Evolutionary conservation across 2,888 invertebrate species (phyloP), one percentile per base, ranked within the genome.

Genomic region (Drosophila cyrtoloma): DNA sequence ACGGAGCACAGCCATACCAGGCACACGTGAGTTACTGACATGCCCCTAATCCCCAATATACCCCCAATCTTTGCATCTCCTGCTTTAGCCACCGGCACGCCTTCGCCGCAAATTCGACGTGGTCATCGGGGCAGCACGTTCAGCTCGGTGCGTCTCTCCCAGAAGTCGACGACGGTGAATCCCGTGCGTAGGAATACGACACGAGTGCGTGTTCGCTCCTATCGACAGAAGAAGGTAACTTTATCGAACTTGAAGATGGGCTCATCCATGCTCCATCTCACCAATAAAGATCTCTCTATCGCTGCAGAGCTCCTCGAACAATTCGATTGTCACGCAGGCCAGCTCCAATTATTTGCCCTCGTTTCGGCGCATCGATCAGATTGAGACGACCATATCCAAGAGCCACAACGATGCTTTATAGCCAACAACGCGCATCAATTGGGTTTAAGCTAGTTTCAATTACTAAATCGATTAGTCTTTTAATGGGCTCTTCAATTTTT

Each of bases 151-250:
- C 93, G 95, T 42, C 92, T 95, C 10, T 94, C 95, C 0, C 94
- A 95, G 77, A 94, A 94, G 78, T 89, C 91, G 10, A 60, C 93
- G 91, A 65, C 86, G 4, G 83, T 85, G 14, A 94, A 94, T 90
- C 95, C 95, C 3, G 94, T 95, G 26, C 92, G 95, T 22, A 92
- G 95, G 53, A 95, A 95, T 77, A 95, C 95, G 12, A 95, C 95
- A 6, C 93, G 95, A 72, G 95, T 94, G 12, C 91, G 94, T 22
- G 93, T 84, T 57, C 91, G 93, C 50, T 93, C 93, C 68, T 93
- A 93, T 81, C 92, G 92, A 51, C 93, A 93, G 70, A 93, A 93
- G 76, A 93, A 93, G 91, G 93, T 93, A 79, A 55, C 5, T 28
- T 12, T 37, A 22, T 22, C 5, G 2, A 26, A 35, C 10, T 9